A percentile compares a stretch with the other conserved stretches of the same genome.
phyloP scores from a whole-genome alignment of 2,888 invertebrate genomes.

The Gastrophysa polygoni region DNA sequence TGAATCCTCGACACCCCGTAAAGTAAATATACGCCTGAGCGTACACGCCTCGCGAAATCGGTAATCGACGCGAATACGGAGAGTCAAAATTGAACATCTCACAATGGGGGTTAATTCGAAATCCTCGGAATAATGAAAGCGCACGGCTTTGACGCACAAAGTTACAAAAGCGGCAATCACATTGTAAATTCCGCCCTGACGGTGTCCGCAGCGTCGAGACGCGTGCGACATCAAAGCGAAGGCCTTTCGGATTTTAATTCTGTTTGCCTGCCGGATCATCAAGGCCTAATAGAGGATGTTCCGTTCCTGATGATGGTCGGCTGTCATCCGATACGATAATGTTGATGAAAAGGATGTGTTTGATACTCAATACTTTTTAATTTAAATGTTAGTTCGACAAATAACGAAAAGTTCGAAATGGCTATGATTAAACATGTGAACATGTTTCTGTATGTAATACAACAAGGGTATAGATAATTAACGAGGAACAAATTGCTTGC shows the following conservation, averaged over 20 bases:
- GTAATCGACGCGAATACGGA: no score
- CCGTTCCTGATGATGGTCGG: no score
- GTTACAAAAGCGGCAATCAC: slow-evolving; percentile 56
- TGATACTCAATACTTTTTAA: neutral
- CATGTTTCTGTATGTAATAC: no score
- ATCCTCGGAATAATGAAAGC: slow-evolving; percentile 53
- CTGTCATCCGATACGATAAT: slow-evolving; percentile 23
- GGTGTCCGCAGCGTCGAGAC: slow-evolving; percentile 52
- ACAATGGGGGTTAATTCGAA: slow-evolving; percentile 56
- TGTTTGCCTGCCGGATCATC: slow-evolving; percentile 38
- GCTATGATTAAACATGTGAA: no score
- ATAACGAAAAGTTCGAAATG: no score
- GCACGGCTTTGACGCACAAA: slow-evolving; percentile 50
- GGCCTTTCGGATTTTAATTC: slow-evolving; percentile 39
- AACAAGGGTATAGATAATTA: no score
- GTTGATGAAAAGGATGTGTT: slow-evolving; percentile 8
- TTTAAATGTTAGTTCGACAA: neutral
- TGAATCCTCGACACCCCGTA: no score
- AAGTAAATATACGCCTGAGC: no score
- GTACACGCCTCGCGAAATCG: no score
- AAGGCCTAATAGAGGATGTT: slow-evolving; percentile 29
- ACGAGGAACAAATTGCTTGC: no score
- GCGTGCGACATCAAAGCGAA: slow-evolving; percentile 47
- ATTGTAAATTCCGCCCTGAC: slow-evolving; percentile 59
- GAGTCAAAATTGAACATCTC: slow-evolving; percentile 17